Conservation (phyloP, 1,140 invertebrate genomes). For the Caenorhabditis brenneri region DNA sequence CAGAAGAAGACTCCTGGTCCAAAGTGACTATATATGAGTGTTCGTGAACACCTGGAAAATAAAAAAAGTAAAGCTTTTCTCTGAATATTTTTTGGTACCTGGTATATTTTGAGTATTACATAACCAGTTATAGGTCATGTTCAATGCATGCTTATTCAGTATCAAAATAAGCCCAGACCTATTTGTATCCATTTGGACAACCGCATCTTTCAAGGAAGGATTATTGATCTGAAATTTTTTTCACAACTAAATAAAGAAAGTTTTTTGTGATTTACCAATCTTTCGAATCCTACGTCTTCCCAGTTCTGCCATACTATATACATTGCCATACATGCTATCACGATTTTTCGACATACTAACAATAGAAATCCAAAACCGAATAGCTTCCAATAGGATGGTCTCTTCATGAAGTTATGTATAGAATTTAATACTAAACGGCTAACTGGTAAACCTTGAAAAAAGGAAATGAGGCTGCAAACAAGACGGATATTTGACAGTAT, state of each 20-base stretch:
- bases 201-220: slow-evolving; percentile 10
- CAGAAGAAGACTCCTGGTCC: slow-evolving; percentile 44
- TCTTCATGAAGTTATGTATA: background rate
- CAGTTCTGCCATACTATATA: slow-evolving; percentile 39
- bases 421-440: background rate
- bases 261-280: slow-evolving; percentile 9
- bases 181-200: background rate
- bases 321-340: slow-evolving; percentile 49
- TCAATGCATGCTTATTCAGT: slow-evolving; percentile 53
- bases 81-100: too few relatives aligned
- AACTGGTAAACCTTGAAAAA: background rate
- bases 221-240: slow-evolving; percentile 29
- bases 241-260: background rate
- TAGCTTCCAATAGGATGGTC: background rate
- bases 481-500: slow-evolving; percentile 18
- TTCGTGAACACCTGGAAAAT: slow-evolving; percentile 55
- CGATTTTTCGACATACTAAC: slow-evolving; percentile 49
- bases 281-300: slow-evolving; percentile 50
- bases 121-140: slow-evolving; percentile 58
- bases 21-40: slow-evolving; percentile 51
- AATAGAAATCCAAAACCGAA: slow-evolving; percentile 32
- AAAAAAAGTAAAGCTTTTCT: background rate
- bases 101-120: slow-evolving; percentile 52
- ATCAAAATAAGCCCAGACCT: slow-evolving; percentile 49
- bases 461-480: background rate